phyloP scores from a whole-genome alignment of 2,888 invertebrate genomes.

The Aquatica leii region DNA sequence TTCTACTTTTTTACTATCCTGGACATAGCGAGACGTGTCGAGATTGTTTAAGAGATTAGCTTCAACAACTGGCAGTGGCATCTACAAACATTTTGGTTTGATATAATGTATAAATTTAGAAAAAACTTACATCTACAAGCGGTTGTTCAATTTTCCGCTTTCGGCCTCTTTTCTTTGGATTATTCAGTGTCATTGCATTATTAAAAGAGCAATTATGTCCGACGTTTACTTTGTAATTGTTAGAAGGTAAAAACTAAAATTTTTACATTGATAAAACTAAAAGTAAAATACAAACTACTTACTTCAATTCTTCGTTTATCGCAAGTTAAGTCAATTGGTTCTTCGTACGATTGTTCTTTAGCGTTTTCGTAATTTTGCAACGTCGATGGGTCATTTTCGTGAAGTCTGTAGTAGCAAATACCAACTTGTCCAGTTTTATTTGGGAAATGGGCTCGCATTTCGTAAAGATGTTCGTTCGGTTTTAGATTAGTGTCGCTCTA shows the following conservation, averaged over 20 bases:
- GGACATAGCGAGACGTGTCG: constrained; percentile 4
- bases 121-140: not conserved
- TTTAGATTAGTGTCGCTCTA: not conserved
- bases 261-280: not conserved
- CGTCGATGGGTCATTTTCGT: not conserved
- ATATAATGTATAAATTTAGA: not conserved
- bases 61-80: constrained; percentile 8
- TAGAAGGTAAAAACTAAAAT: not conserved
- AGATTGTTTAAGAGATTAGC: not conserved
- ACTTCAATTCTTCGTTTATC: constrained; percentile 16
- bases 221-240: not conserved
- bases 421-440: not conserved
- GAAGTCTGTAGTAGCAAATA: not conserved
- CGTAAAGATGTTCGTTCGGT: not conserved
- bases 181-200: not conserved
- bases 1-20: constrained; percentile 48
- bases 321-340: constrained; percentile 41
- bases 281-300: not conserved
- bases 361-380: not conserved
- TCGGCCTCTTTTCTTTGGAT: constrained; percentile 31
- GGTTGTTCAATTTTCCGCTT: constrained; percentile 24
- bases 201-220: not conserved
- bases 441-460: no score
- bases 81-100: not conserved
- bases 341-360: constrained; percentile 15